Percentiles rank a stretch among this genome's conserved stretches.
Conservation (phyloP, 1,140 invertebrate species). For the Vollenhovia emeryi region DNA sequence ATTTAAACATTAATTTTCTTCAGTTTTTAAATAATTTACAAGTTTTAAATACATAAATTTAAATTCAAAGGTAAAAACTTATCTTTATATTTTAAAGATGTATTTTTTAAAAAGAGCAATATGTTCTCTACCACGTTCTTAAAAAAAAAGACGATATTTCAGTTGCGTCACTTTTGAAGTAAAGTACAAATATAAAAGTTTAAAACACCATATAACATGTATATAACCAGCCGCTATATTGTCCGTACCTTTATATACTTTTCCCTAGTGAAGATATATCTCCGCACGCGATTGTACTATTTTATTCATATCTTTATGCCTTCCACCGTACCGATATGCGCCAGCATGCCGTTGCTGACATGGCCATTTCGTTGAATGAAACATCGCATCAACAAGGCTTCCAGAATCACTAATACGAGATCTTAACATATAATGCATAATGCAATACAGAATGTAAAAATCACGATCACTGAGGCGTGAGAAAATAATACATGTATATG, state of each 20-base stretch:
- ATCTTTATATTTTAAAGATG: constrained; percentile 20
- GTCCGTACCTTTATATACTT: constrained; percentile 1
- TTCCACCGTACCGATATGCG: neutral
- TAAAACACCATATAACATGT: constrained; percentile 19
- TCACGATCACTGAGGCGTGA: neutral
- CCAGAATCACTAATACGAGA: neutral
- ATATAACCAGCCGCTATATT: constrained; percentile 12
- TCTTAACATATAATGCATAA: constrained; percentile 39
- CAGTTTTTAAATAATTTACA: neutral
- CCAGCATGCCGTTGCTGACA: neutral
- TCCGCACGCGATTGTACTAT: constrained; percentile 28
- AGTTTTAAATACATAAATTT: neutral
- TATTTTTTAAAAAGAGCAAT: neutral
- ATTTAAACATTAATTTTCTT: no score
- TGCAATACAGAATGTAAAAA: constrained; percentile 31
- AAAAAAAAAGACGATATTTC: constrained; percentile 2
- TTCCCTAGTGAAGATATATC: neutral
- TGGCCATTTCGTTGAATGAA: constrained; percentile 41
- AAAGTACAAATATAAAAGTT: constrained; percentile 22
- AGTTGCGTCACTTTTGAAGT: neutral
- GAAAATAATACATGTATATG: neutral
- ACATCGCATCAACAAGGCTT: constrained; percentile 24
- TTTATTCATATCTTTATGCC: constrained; percentile 54
- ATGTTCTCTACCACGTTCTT: neutral
- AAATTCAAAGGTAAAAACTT: neutral